Conservation (phyloP, 1,140 invertebrate species). For the Aphaenogaster ashmeadi region DNA sequence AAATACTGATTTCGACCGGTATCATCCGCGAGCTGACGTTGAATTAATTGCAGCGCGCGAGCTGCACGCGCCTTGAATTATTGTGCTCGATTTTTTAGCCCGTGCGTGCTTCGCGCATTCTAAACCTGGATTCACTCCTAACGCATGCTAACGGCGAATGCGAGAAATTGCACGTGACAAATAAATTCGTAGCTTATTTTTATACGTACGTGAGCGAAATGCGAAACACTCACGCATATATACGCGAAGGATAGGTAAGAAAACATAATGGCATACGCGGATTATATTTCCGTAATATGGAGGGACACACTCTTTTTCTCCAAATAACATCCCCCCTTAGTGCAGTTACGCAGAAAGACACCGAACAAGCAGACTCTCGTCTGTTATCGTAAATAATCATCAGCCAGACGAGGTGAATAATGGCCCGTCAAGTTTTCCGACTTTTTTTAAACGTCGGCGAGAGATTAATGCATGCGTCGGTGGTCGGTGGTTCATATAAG, state of each 20-base stretch:
- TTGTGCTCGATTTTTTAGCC: slow-evolving; percentile 44
- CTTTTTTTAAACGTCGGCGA: slow-evolving; percentile 61
- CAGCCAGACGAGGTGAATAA: slow-evolving; percentile 60
- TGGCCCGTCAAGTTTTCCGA: slow-evolving; percentile 58
- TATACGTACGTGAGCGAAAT: slow-evolving; percentile 44
- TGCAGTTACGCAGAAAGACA: slow-evolving; percentile 24
- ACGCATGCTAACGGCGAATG: slow-evolving; percentile 52
- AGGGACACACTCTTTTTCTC: slow-evolving; percentile 21
- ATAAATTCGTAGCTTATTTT: slow-evolving; percentile 55
- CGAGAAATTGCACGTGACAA: slow-evolving; percentile 53
- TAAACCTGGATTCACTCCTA: slow-evolving; percentile 48
- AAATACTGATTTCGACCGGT: slow-evolving; percentile 51
- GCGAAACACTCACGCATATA: not conserved
- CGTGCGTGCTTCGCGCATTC: slow-evolving; percentile 45
- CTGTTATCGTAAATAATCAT: slow-evolving; percentile 71
- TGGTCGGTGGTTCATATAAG: slow-evolving; percentile 40
- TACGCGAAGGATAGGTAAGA: not conserved
- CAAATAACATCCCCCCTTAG: slow-evolving; percentile 48
- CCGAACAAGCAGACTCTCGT: slow-evolving; percentile 11
- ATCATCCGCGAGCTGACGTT: slow-evolving; percentile 63
- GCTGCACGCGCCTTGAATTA: slow-evolving; percentile 56
- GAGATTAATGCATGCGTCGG: slow-evolving; percentile 69
- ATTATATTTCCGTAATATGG: not conserved
- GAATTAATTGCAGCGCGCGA: slow-evolving; percentile 66
- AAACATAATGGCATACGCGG: not conserved